Conservation (phyloP, 2,113 vertebrate species). For the Cyphomyrus plagiostoma region DNA sequence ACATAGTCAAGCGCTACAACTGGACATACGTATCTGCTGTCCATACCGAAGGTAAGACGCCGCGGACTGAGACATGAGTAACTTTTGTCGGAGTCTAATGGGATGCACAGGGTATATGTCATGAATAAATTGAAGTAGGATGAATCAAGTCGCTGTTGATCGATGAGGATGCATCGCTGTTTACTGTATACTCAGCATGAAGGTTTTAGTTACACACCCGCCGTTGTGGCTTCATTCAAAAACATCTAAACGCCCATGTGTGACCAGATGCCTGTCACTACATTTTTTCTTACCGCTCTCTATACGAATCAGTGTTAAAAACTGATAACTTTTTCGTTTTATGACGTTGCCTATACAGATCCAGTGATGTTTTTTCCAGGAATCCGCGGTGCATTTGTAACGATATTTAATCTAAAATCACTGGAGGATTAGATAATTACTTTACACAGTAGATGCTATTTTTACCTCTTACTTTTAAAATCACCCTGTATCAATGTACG, state of each 20-base stretch:
- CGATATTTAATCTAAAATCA: not conserved
- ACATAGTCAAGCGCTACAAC: constrained; percentile 95
- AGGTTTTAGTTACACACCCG: not conserved
- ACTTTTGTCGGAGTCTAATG: not conserved
- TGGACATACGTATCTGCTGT: constrained; percentile 98
- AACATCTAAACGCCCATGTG: not conserved
- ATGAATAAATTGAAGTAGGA: not conserved
- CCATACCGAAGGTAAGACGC: constrained; percentile 91
- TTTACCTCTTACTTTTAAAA: not conserved
- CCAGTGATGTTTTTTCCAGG: not conserved
- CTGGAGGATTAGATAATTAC: not conserved
- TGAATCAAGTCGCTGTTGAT: not conserved
- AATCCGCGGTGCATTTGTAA: not conserved
- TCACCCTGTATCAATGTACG: not conserved
- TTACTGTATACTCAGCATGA: not conserved
- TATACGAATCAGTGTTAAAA: not conserved
- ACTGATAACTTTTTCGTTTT: not conserved
- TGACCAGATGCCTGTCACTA: not conserved
- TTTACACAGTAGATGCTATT: not conserved
- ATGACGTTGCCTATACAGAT: not conserved
- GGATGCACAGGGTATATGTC: not conserved
- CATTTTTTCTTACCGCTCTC: not conserved
- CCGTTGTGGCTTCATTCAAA: not conserved
- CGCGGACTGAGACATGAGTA: not conserved
- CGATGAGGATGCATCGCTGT: not conserved